phyloP scores from a whole-genome alignment of 2,797 vertebrate species.

The Mus spretus region DNA sequence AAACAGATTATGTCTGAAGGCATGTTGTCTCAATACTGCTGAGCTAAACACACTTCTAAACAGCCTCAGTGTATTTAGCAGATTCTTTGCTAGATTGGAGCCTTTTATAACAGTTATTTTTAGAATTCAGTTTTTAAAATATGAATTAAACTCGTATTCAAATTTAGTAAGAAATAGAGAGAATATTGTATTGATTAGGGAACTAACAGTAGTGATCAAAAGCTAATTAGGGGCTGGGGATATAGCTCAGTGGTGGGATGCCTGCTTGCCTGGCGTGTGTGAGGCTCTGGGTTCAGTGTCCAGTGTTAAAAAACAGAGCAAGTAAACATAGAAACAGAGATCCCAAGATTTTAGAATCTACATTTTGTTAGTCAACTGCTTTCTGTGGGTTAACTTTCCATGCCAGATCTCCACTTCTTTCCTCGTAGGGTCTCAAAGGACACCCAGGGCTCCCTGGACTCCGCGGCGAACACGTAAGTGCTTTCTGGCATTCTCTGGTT shows the following conservation, averaged over 20 bases:
- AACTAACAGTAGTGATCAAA: not conserved
- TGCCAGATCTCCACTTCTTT: slow-evolving; percentile 57
- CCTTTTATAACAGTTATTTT: slow-evolving; percentile 33
- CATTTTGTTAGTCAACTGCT: not conserved
- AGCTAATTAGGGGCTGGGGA: not conserved
- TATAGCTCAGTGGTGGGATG: no score
- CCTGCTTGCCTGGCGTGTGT: no score
- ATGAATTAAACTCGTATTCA: slow-evolving; percentile 14
- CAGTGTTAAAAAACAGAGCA: not conserved
- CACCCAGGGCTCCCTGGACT: slow-evolving; percentile 90
- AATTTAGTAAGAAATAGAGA: slow-evolving; percentile 4
- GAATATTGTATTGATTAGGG: slow-evolving; percentile 42
- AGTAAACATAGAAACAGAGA: not conserved
- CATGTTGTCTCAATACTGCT: slow-evolving; percentile 67
- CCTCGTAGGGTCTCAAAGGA: slow-evolving; percentile 91
- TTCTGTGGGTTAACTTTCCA: slow-evolving; percentile 32
- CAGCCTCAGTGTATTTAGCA: slow-evolving; percentile 43
- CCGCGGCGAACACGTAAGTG: slow-evolving; percentile 92
- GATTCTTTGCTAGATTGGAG: slow-evolving; percentile 36
- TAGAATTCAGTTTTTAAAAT: not conserved
- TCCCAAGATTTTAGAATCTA: not conserved
- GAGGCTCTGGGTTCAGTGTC: not conserved
- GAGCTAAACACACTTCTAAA: slow-evolving; percentile 59
- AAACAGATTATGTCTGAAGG: slow-evolving; percentile 60
- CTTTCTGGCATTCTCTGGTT: not conserved